Base-by-base conservation (phyloP, 2,888 invertebrate species). In the Stenchaetothrips biformis region DNA sequence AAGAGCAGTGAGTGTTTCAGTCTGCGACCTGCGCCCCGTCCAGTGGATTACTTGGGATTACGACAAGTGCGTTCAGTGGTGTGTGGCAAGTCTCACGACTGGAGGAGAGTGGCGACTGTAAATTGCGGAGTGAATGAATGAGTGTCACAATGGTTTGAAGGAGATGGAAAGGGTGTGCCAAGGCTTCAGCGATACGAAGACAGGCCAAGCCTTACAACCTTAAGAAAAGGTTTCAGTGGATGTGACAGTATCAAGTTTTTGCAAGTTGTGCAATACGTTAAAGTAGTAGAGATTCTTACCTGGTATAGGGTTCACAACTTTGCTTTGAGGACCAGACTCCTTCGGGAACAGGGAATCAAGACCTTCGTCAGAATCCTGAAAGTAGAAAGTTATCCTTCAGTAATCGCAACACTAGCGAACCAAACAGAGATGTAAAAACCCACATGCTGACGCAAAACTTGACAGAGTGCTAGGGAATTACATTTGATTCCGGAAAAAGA, bases 41-140 rank as follows among this genome's bases (percentile, higher is more conserved):
- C 59, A 18, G 59, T 59, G 59, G 59, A 59, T 59, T 59, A 59
- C 59, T 13, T 59, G 59, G 59, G 59, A 59, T 59, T 59, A 59
- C 53, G 9, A 16, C 18, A 59, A 59, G 18, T 59, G 53, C 6
- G 53, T 13, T 53, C 53, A 13, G 59, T 59, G 59, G 13, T 37
- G 37, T 37, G 59, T 13, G 13, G 13, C 59, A 6, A 18, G 59
- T 59, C 18, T 18, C 16, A 59, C 13, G 59, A 13, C 59, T 59
- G 59, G 16, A 13, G 16, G 2, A 37, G 0, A 13, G 59, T 13
- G 16, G 13, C 16, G 13, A 59, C 16, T 59, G 13, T 6, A 13
- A 13, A 59, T 59, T 59, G 59, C 59, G 9, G 16, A 59, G 6
- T 53, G 9, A 16, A 16, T 53, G 9, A 16, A 53, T 53, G 53